Evolutionary conservation across 2,888 invertebrate species (phyloP).

Genomic region (Nebria salina): DNA sequence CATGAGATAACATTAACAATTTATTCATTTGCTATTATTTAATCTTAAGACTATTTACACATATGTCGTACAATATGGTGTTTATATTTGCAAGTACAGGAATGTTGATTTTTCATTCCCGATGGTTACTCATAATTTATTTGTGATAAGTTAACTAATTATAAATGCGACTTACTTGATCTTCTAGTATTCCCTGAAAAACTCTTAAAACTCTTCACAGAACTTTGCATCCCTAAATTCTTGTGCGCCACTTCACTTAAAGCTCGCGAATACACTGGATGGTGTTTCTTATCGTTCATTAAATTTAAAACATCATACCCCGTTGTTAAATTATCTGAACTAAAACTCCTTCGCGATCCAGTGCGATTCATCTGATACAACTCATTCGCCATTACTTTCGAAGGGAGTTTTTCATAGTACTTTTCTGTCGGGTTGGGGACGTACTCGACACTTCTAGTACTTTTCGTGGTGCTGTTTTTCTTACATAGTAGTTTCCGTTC

Average conservation of each 20-base stretch:
- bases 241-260: conserved; percentile 53
- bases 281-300: conserved; percentile 63
- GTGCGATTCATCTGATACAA: conserved; percentile 51
- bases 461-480: conserved; percentile 59
- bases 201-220: conserved; percentile 52
- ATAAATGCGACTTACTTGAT: conserved; percentile 16
- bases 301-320: conserved; percentile 77
- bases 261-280: conserved; percentile 57
- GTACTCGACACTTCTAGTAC: conserved; percentile 66
- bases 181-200: conserved; percentile 51
- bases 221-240: conserved; percentile 54
- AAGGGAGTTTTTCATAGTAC: conserved; percentile 64
- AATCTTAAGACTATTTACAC: neutral
- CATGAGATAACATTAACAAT: too few species aligned
- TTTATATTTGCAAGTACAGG: too few species aligned
- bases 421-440: conserved; percentile 65
- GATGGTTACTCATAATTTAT: too few species aligned
- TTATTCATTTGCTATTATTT: neutral
- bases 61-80: too few species aligned
- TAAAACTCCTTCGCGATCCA: conserved; percentile 55
- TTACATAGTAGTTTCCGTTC: conserved; percentile 57
- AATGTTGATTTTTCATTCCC: too few species aligned
- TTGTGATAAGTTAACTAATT: too few species aligned
- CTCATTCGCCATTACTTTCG: conserved; percentile 57
- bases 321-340: conserved; percentile 74